These are phyloP conservation scores for Lucilia cuprina DNA, from an alignment of 1,140 invertebrate genomes.

Conservation along the genomic window DNA sequence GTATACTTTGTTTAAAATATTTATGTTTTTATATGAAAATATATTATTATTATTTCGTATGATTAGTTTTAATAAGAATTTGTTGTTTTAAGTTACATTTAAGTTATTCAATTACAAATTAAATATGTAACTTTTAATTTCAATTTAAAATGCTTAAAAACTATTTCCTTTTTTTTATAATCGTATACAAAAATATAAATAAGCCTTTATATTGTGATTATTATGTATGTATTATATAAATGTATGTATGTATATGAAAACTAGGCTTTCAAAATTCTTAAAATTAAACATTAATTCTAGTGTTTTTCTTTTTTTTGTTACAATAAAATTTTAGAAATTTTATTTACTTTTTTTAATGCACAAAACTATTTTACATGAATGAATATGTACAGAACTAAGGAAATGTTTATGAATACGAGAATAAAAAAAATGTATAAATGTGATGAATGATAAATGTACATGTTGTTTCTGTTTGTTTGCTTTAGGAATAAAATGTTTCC, in stretches of 20 bases:
- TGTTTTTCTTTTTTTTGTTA: not conserved
- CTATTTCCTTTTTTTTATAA: not conserved
- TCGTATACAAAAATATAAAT: constrained; percentile 15
- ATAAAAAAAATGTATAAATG: too few species aligned
- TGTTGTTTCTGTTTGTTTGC: not conserved
- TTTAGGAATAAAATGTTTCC: not conserved
- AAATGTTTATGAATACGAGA: not conserved
- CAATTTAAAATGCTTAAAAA: not conserved
- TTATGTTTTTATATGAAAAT: not conserved
- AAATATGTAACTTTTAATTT: not conserved
- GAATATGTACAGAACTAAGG: not conserved
- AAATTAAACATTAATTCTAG: not conserved
- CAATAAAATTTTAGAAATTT: constrained; percentile 8
- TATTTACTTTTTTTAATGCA: not conserved
- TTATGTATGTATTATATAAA: not conserved
- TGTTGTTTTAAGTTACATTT: not conserved
- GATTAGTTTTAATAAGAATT: not conserved
- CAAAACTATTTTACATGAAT: not conserved
- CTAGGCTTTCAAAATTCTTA: not conserved
- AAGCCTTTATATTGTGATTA: not conserved
- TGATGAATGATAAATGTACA: too few species aligned
- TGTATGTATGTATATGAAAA: not conserved
- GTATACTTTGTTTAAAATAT: too few species aligned
- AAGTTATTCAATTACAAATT: not conserved
- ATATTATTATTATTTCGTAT: not conserved